These are phyloP conservation scores for Tenthredo amoena DNA, from an alignment of 2,888 invertebrate species.

Conservation along the genomic window DNA sequence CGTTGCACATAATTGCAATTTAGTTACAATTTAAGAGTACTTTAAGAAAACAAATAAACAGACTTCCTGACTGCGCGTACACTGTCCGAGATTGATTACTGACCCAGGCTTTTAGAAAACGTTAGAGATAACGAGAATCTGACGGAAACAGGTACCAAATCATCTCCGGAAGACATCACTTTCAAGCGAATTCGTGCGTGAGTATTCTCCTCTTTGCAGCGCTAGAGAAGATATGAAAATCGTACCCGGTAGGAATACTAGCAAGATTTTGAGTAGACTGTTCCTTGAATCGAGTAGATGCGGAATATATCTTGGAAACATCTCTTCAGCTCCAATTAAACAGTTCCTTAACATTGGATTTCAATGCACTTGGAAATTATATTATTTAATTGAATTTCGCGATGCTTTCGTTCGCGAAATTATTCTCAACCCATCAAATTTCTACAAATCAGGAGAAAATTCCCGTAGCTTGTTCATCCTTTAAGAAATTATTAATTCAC, in stretches of 20 bases:
- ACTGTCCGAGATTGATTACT: conserved; percentile 3
- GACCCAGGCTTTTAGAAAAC: not conserved
- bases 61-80: not conserved
- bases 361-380: not conserved
- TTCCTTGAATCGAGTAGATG: not conserved
- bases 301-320: not conserved
- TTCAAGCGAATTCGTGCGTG: not conserved
- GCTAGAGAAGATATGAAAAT: conserved; percentile 14
- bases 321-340: not conserved
- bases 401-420: not conserved
- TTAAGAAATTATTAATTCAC: not conserved
- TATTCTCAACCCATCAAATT: not conserved
- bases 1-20: conserved; percentile 46
- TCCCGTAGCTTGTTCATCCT: not conserved
- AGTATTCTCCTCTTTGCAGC: not conserved
- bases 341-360: not conserved
- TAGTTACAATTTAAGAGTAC: conserved; percentile 8
- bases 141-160: not conserved
- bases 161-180: not conserved
- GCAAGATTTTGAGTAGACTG: not conserved
- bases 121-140: not conserved
- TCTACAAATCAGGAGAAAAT: not conserved
- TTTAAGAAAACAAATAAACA: not conserved
- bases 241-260: not conserved
- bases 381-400: not conserved